phyloP scores from a whole-genome alignment of 2,888 invertebrate species.

The Drosophila mettleri region DNA sequence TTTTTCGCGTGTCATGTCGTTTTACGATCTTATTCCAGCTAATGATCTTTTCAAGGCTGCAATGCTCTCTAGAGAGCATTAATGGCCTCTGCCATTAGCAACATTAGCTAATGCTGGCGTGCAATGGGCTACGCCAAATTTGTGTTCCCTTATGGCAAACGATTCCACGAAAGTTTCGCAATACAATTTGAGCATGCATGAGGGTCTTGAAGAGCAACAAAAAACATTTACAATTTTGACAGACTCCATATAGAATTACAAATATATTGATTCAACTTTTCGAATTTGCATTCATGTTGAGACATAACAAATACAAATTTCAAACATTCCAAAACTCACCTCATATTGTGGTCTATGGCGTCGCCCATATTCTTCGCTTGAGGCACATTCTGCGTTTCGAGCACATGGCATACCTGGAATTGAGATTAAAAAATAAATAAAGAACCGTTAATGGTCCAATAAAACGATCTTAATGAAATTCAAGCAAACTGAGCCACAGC shows the following conservation, averaged over 20 bases:
- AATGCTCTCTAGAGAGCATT: constrained; percentile 31
- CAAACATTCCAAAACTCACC: neutral
- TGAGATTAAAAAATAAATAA: constrained; percentile 3
- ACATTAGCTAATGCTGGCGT: constrained; percentile 57
- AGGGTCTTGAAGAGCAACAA: neutral
- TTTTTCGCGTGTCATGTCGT: constrained; percentile 72
- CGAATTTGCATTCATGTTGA: neutral
- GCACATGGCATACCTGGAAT: constrained; percentile 41
- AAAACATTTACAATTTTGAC: neutral
- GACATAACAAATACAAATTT: neutral
- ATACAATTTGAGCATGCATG: constrained; percentile 31
- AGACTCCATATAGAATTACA: neutral
- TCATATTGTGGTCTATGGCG: no score
- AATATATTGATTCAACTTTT: neutral
- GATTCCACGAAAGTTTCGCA: constrained; percentile 43
- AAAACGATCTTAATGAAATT: constrained; percentile 34
- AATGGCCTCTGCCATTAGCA: constrained; percentile 36
- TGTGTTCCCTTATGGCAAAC: constrained; percentile 21
- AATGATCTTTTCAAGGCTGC: constrained; percentile 66
- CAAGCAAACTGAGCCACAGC: constrained; percentile 49
- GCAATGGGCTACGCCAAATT: neutral
- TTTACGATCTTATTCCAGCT: constrained; percentile 78
- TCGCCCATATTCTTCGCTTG: neutral
- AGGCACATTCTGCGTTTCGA: neutral
- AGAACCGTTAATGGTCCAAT: constrained; percentile 48